Evolutionary conservation across 2,888 invertebrate species (phyloP).

Genomic region (Conchocele bisecta): DNA sequence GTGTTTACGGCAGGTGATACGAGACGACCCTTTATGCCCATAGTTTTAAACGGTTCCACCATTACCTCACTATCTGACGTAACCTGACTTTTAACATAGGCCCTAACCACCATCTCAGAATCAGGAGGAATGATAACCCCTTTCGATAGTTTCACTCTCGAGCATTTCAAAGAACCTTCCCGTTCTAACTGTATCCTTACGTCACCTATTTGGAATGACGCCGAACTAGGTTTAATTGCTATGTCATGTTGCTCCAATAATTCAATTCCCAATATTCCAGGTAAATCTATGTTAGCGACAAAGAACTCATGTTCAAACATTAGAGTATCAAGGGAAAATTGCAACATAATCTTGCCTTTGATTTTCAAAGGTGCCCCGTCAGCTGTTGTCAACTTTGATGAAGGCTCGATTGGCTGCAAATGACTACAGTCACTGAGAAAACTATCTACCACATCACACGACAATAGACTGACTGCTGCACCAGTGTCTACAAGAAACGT

Average conservation of each 20-base stretch:
- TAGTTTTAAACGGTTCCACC: slow-evolving; percentile 1
- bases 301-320: not conserved
- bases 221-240: not conserved
- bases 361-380: not conserved
- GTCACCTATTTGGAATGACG: not conserved
- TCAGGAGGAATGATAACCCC: slow-evolving; percentile 13
- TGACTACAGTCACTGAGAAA: no score
- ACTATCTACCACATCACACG: no score
- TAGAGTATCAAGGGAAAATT: not conserved
- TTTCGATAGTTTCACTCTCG: slow-evolving; percentile 3
- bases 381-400: not conserved
- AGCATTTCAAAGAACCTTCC: not conserved
- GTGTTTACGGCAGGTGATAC: slow-evolving; percentile 1
- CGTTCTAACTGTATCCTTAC: not conserved
- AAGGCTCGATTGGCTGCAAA: no score
- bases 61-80: not conserved
- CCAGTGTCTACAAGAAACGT: no score
- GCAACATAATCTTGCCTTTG: no score
- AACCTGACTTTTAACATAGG: not conserved
- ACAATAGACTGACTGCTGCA: no score
- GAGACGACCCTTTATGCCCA: not conserved
- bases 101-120: slow-evolving; percentile 7
- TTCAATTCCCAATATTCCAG: slow-evolving; percentile 11
- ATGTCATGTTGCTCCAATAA: slow-evolving; percentile 4
- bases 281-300: slow-evolving; percentile 9